Base-by-base conservation (phyloP, 1,140 invertebrate genomes). In the Capitella teleta region DNA sequence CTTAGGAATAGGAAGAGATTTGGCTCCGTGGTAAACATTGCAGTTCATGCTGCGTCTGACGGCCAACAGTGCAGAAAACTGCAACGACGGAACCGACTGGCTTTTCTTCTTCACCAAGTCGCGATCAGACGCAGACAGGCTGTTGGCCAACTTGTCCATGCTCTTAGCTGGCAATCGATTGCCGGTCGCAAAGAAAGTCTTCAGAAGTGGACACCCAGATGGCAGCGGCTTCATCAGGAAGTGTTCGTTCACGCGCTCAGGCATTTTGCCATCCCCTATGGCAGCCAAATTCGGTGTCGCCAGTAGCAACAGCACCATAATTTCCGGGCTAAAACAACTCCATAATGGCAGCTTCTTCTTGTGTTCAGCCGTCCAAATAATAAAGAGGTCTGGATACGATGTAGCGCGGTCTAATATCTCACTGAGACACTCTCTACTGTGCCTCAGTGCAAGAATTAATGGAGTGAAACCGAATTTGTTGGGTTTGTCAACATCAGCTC, bases 391-490 rank as follows among this genome's bases (percentile, higher is more conserved):
- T 8, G 18, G 18, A 18, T 16, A 21, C 10, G n/a, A 32, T 14
- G 16, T 34, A 6, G 28, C 45, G 2, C 18, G 23, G 23, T 32
- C 18, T 16, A 47, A 21, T 6, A 47, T 19, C 30, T 32, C 16
- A 5, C 25, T 16, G 5, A 36, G 28, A 32, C 45, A 47, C 14
- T 32, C 28, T 6, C n/a, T n/a, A n/a, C 45, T 32, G 6, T 47
- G 18, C 5, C 26, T n/a, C n/a, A 47, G 26, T 32, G 45, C 45
- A 16, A 30, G 8, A 14, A 16, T 16, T 5, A 47, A 18, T 8
- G 45, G 45, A 16, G 26, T 32, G 45, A 32, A 47, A 16, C 45
- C 45, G 16, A 47, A 47, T 19, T 47, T 34, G 28, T 47, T 47
- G 28, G 19, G 19, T 21, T n/a, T 26, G 45, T 47, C 28, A 2